Percentiles rank a stretch among this genome's conserved stretches.
phyloP scores from a whole-genome alignment of 2,113 vertebrate species.

The Brienomyrus brachyistius region DNA sequence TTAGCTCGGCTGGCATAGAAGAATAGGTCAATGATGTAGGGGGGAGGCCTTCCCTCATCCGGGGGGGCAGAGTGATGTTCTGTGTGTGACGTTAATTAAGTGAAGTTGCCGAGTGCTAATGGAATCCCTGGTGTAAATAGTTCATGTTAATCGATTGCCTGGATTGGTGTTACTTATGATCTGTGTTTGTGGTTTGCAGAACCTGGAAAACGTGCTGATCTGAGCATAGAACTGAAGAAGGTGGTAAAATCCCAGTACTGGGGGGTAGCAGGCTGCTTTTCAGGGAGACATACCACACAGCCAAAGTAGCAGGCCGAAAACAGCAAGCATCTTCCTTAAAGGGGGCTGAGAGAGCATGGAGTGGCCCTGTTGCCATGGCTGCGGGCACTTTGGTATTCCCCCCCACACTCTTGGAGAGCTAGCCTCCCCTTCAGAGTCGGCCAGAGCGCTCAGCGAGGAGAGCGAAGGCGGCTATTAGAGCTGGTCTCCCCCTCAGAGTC shows the following conservation, averaged over 20 bases:
- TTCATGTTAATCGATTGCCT: background rate
- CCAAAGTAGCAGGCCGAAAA: slow-evolving; percentile 43
- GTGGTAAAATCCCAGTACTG: background rate
- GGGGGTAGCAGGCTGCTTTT: background rate
- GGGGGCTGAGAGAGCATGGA: slow-evolving; percentile 54
- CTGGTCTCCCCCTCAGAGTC: no score
- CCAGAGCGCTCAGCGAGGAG: background rate
- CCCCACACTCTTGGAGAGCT: slow-evolving; percentile 52
- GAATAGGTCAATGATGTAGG: background rate
- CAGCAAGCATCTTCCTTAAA: slow-evolving; percentile 53
- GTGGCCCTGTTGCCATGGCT: slow-evolving; percentile 66
- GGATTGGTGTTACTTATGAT: background rate
- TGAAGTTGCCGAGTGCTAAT: background rate
- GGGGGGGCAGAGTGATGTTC: background rate
- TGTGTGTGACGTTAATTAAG: background rate
- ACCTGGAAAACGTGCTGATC: background rate
- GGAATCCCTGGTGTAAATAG: background rate
- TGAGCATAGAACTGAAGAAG: background rate
- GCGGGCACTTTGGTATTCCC: slow-evolving; percentile 59
- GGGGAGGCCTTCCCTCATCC: background rate
- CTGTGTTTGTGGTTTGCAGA: background rate
- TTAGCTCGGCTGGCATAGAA: background rate
- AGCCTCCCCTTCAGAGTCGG: slow-evolving; percentile 38
- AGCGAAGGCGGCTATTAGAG: background rate
- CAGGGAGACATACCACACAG: slow-evolving; percentile 41